These are phyloP conservation scores for Enteromius anoplus DNA, from an alignment of 2,797 vertebrate genomes.

Conservation along the genomic window DNA sequence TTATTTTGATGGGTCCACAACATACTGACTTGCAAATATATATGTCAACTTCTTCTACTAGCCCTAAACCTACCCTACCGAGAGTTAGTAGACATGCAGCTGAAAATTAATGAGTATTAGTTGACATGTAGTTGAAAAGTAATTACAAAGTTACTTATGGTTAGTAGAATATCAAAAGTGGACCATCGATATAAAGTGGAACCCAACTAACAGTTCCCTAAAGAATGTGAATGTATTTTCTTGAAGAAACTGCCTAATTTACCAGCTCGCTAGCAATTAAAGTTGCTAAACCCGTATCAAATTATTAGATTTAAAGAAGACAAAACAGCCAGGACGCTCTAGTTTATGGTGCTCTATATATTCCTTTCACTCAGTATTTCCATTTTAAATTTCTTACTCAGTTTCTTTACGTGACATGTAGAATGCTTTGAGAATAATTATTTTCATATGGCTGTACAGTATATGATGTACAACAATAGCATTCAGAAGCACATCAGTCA, in stretches of 20 bases:
- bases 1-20: no score
- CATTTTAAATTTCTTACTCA: slow-evolving; percentile 4
- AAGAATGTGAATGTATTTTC: neutral
- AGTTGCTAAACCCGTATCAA: neutral
- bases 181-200: no score
- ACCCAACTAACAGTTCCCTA: neutral
- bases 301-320: neutral
- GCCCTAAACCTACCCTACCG: no score
- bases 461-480: neutral
- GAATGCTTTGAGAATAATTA: neutral
- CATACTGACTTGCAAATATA: no score
- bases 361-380: slow-evolving; percentile 6
- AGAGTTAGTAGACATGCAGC: no score
- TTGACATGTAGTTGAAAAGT: no score
- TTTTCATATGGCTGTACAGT: neutral
- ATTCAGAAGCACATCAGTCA: neutral
- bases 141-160: no score
- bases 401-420: neutral
- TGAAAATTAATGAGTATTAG: no score
- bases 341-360: neutral
- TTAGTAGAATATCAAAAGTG: no score
- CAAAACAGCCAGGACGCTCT: neutral
- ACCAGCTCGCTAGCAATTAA: neutral
- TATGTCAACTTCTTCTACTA: no score
- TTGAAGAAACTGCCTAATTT: neutral